phyloP scores from a whole-genome alignment of 2,113 vertebrate species.

The Aspidoscelis tigris region DNA sequence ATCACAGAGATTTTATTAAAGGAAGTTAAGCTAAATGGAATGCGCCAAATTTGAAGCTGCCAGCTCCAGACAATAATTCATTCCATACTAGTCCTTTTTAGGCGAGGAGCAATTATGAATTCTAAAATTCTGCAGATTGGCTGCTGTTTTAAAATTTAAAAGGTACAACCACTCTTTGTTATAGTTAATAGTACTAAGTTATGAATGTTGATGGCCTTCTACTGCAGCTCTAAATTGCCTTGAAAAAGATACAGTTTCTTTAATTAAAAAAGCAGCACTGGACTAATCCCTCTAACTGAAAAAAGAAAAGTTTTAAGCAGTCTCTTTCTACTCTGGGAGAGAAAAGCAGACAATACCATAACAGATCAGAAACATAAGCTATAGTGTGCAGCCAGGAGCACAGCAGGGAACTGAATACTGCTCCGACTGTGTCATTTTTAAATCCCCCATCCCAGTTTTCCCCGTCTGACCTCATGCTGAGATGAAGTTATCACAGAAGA shows the following conservation, averaged over 20 bases:
- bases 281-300: constrained; percentile 88
- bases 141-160: constrained; percentile 60
- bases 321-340: constrained; percentile 86
- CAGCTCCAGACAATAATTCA: constrained; percentile 55
- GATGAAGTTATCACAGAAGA: constrained; percentile 99
- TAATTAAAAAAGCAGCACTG: constrained; percentile 93
- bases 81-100: constrained; percentile 60
- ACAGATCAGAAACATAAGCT: constrained; percentile 95
- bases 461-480: constrained; percentile 94
- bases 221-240: constrained; percentile 79
- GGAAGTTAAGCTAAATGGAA: constrained; percentile 62
- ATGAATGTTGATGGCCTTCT: constrained; percentile 75
- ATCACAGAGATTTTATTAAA: constrained; percentile 68
- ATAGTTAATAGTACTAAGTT: constrained; percentile 74
- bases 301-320: constrained; percentile 90
- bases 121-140: constrained; percentile 48
- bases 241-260: constrained; percentile 90
- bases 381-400: constrained; percentile 87
- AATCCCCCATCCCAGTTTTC: constrained; percentile 94
- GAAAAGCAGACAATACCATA: constrained; percentile 94
- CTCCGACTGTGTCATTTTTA: constrained; percentile 92
- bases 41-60: constrained; percentile 54
- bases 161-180: constrained; percentile 67
- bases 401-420: constrained; percentile 91
- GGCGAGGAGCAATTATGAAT: constrained; percentile 24